Base-by-base conservation (phyloP, 2,888 invertebrate genomes). In the Agrotis segetum region DNA sequence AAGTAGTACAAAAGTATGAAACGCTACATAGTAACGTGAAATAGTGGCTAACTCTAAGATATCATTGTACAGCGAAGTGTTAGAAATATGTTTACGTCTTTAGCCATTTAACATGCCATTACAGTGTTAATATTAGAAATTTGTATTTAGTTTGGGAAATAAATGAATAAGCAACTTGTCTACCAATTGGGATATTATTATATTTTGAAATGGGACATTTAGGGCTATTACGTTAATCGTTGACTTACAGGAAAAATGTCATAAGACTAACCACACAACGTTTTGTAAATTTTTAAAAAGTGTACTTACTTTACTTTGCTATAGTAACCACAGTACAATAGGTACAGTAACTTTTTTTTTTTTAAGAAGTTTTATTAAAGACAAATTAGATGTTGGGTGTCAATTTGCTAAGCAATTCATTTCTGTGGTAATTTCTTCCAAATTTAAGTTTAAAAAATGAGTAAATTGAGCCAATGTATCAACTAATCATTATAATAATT, bases 21-120 rank as follows among this genome's bases (percentile, higher is more conserved):
- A 49, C n/a, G 21, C 16, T 79, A 76, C 79, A 76, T 52, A 66
- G 79, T 76, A 79, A 65, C 46, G 46, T 19, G 21, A 50, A 58
- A 63, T 78, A 64, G 16, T 50, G 14, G 17, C 71, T 46, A 34
- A 55, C 56, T 71, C 72, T 52, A 40, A 24, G 56, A 78, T 78
- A 71, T 71, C 50, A 78, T 61, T 78, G 72, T 74, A 58, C 21
- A 29, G 52, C n/a, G 55, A 61, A 72, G 73, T 64, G 79, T 79
- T 63, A 79, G 73, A 75, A 79, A 75, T 64, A 64, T 77, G 55
- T 75, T 64, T 44, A 72, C n/a, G 47, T 71, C 4, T 50, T 24
- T 61, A 50, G 47, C 44, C 55, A 52, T 78, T 61, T 50, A 56
- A 56, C 5, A 56, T 71, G 13, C 11, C 34, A 71, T 71, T 40